These are phyloP conservation scores for Pampusana beccarii DNA, from an alignment of 2,113 vertebrate genomes.

Conservation along the genomic window DNA sequence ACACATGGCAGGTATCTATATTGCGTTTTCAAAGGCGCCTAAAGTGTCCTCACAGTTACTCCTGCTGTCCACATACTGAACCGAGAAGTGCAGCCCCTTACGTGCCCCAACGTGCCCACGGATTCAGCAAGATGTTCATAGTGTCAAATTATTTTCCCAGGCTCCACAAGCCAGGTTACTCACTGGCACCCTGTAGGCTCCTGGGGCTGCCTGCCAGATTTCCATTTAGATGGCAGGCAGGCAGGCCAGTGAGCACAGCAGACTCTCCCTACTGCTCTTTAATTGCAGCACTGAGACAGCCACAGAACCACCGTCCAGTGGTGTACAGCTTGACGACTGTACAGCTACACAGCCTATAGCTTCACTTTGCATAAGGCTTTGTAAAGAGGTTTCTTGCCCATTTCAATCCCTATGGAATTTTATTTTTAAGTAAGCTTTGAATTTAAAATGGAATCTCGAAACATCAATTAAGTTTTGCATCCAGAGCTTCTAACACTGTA, in stretches of 20 bases:
- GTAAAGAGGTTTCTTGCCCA: not conserved
- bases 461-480: not conserved
- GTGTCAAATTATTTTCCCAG: not conserved
- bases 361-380: not conserved
- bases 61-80: not conserved
- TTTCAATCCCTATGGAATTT: not conserved
- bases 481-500: not conserved
- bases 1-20: not conserved
- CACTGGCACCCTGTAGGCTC: not conserved
- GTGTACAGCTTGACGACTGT: not conserved
- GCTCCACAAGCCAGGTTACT: not conserved
- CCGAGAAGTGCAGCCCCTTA: not conserved
- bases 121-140: rapidly evolving
- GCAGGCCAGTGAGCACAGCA: not conserved
- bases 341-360: not conserved
- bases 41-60: not conserved
- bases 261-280: not conserved
- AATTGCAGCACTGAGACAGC: not conserved
- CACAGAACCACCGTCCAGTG: not conserved
- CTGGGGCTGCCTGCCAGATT: not conserved
- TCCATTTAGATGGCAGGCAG: not conserved
- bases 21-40: not conserved
- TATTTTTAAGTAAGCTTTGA: not conserved
- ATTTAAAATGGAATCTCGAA: constrained; percentile 7
- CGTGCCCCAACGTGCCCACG: not conserved